These are phyloP conservation scores for Prorops nasuta DNA, from an alignment of 1,140 invertebrate genomes.

Conservation along the genomic window DNA sequence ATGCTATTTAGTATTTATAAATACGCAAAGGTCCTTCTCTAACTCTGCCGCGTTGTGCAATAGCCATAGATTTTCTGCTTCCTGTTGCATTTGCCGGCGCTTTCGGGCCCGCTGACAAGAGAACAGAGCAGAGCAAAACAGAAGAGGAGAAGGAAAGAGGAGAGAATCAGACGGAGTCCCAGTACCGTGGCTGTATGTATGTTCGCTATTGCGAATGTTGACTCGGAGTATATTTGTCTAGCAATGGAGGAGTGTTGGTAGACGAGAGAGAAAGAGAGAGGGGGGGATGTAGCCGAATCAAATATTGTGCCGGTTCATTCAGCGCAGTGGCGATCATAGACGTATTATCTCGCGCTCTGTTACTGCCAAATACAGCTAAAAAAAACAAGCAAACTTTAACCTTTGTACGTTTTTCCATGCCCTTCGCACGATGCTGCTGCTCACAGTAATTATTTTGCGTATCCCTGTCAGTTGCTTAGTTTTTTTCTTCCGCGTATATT, in stretches of 20 bases:
- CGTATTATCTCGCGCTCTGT: constrained; percentile 32
- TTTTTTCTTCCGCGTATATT: too few species aligned
- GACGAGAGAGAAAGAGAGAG: constrained; percentile 10
- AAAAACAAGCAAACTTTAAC: too few species aligned
- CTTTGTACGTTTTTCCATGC: too few species aligned
- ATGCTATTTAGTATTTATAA: neutral
- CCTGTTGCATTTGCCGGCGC: too few species aligned
- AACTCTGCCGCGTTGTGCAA: too few species aligned
- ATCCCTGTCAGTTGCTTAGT: too few species aligned
- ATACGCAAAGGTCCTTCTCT: neutral
- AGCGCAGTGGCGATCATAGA: constrained; percentile 38
- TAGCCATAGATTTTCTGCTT: too few species aligned
- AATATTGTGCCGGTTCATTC: constrained; percentile 42
- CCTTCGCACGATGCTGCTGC: too few species aligned
- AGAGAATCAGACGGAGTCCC: constrained; percentile 46
- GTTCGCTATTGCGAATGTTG: constrained; percentile 53
- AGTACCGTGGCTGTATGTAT: constrained; percentile 39
- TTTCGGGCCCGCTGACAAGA: neutral
- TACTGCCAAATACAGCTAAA: too few species aligned
- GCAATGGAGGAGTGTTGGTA: constrained; percentile 44
- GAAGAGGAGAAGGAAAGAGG: constrained; percentile 10
- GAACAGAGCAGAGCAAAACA: neutral
- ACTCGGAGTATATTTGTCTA: constrained; percentile 55
- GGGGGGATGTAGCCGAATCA: constrained; percentile 32
- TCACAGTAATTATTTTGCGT: too few species aligned